Conservation (phyloP, 2,797 vertebrate genomes). For the Hoplostethus mediterraneus region DNA sequence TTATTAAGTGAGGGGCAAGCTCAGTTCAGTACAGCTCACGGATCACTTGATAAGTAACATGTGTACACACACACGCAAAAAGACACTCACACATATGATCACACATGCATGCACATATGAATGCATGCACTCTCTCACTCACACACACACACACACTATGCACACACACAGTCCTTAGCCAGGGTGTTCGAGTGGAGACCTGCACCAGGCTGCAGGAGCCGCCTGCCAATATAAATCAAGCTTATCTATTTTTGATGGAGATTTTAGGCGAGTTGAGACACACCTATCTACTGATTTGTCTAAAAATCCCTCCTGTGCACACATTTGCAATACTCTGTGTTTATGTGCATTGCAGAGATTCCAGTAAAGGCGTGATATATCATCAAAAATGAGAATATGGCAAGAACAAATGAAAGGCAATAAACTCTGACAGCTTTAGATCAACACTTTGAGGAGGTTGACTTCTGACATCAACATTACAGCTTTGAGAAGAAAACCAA, state of each 20-base stretch:
- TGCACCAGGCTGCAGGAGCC: background rate
- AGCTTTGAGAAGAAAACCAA: background rate
- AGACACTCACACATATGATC: background rate
- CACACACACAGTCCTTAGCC: too few relatives aligned
- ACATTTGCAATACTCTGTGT: background rate
- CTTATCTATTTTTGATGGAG: background rate
- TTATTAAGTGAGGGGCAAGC: too few relatives aligned
- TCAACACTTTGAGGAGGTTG: background rate
- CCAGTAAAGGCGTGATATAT: background rate
- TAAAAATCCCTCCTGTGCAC: background rate
- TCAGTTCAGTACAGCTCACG: too few relatives aligned
- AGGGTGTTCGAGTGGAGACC: conserved; percentile 21
- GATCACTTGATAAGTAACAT: background rate
- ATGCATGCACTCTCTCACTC: background rate
- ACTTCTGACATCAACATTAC: conserved; percentile 4
- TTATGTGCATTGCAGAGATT: background rate
- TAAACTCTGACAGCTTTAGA: background rate
- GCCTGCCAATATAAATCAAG: conserved; percentile 2
- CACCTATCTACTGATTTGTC: background rate
- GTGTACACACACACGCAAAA: background rate
- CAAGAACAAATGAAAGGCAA: conserved; percentile 1
- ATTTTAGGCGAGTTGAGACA: background rate
- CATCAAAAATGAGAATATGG: background rate
- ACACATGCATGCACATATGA: background rate
- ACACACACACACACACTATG: background rate